phyloP scores from a whole-genome alignment of 1,140 invertebrate genomes.

The Caenorhabditis brenneri region DNA sequence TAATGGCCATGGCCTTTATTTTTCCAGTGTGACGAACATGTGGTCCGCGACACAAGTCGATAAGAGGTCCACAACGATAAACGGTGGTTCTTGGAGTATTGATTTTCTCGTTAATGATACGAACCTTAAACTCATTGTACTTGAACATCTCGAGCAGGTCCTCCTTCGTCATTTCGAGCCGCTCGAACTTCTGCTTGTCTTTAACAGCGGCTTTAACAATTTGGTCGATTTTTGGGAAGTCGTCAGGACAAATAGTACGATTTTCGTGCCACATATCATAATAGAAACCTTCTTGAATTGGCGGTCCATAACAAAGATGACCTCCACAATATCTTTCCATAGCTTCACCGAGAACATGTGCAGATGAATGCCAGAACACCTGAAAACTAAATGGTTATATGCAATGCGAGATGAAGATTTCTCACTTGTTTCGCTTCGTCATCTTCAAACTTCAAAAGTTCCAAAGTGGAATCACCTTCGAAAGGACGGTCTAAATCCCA shows the following conservation, averaged over 20 bases:
- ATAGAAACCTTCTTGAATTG: constrained; percentile 96
- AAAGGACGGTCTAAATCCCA: constrained; percentile 97
- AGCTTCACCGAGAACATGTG: constrained; percentile 85
- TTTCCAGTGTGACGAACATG: constrained; percentile 96
- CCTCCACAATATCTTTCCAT: constrained; percentile 95
- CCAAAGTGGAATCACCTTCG: constrained; percentile 82
- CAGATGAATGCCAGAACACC: constrained; percentile 99
- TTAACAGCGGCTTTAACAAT: constrained; percentile 78
- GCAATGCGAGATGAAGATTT: not conserved
- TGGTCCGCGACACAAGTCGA: constrained; percentile 95
- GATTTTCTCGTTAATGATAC: constrained; percentile 94
- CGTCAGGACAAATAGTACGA: constrained; percentile 76
- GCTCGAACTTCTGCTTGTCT: constrained; percentile 94
- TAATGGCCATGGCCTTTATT: constrained; percentile 79
- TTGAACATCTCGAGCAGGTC: constrained; percentile 96
- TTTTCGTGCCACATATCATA: constrained; percentile 87
- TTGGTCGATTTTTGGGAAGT: constrained; percentile 85
- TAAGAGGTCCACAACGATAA: constrained; percentile 87
- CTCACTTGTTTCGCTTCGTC: constrained; percentile 77
- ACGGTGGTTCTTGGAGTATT: constrained; percentile 92
- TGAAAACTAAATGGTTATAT: constrained; percentile 74
- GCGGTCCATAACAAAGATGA: constrained; percentile 95
- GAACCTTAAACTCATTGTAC: constrained; percentile 73
- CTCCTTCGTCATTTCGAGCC: constrained; percentile 92
- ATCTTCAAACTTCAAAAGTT: constrained; percentile 92